Evolutionary conservation across 2,888 invertebrate genomes (phyloP).

Genomic region (Erpobdella octoculata): DNA sequence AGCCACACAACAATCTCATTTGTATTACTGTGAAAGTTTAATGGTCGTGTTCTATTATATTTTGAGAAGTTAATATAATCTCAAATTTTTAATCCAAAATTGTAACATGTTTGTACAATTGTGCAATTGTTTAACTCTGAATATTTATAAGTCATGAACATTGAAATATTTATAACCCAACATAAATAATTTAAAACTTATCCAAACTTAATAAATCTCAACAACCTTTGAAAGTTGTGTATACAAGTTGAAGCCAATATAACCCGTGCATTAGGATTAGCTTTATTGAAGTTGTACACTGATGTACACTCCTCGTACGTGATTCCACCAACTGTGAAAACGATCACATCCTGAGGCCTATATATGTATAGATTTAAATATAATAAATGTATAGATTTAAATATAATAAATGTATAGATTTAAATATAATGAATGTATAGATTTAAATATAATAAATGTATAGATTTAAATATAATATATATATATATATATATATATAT

Average conservation of each 20-base stretch:
- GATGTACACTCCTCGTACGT: conserved; percentile 90
- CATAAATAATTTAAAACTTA: not conserved
- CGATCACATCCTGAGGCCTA: conserved; percentile 83
- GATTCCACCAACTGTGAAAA: conserved; percentile 89
- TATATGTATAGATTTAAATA: conserved; percentile 15
- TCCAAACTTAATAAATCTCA: conserved; percentile 11
- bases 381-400: not conserved
- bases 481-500: too few species aligned
- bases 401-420: not conserved
- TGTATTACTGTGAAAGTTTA: too few species aligned
- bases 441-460: too few species aligned
- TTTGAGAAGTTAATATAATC: too few species aligned
- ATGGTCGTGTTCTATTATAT: too few species aligned
- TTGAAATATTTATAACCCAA: not conserved
- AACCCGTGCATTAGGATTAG: conserved; percentile 64
- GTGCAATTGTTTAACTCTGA: too few species aligned
- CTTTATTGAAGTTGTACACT: conserved; percentile 69
- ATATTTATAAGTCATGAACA: too few species aligned
- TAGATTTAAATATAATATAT: too few species aligned
- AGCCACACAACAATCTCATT: too few species aligned
- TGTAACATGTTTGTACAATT: too few species aligned
- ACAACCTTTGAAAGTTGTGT: conserved; percentile 63
- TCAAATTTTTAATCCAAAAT: too few species aligned
- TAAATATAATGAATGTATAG: too few species aligned
- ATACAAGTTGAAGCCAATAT: conserved; percentile 83